Evolutionary conservation across 35 echinoderm and acorn worm species (phyloP).

Genomic region (Ptychodera flava): DNA sequence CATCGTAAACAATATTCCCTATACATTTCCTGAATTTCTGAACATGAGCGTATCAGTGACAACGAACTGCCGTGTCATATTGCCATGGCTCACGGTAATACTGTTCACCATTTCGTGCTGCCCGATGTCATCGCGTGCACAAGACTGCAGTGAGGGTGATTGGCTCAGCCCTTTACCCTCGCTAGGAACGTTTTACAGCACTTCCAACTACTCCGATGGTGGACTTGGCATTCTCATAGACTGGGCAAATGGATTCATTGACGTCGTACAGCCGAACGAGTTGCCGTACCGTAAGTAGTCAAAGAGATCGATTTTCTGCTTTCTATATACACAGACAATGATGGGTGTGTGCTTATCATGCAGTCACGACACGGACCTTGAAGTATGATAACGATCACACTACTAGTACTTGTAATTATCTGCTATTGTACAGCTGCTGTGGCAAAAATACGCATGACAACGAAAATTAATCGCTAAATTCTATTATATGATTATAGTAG

Average conservation of each 20-base stretch:
- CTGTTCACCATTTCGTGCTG: background rate
- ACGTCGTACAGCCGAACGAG: background rate
- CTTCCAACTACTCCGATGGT: background rate
- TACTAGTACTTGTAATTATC: no score
- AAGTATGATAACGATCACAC: no score
- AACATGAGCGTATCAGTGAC: background rate
- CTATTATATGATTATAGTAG: no score
- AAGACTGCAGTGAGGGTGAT: background rate
- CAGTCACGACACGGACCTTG: no score
- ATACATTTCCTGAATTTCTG: background rate
- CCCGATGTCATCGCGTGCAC: background rate
- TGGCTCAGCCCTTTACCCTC: background rate
- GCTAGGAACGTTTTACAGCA: background rate
- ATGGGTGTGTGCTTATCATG: background rate
- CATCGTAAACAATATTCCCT: background rate
- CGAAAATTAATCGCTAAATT: no score
- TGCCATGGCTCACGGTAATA: background rate
- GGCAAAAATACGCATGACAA: no score
- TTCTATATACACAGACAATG: background rate
- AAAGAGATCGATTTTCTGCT: background rate
- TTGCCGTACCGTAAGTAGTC: background rate
- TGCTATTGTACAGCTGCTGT: no score
- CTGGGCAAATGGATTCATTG: background rate
- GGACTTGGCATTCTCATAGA: background rate
- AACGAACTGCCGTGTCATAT: background rate